Evolutionary conservation across 2,797 vertebrate genomes (phyloP).

Genomic region (Sebastes kiyomatsui): DNA sequence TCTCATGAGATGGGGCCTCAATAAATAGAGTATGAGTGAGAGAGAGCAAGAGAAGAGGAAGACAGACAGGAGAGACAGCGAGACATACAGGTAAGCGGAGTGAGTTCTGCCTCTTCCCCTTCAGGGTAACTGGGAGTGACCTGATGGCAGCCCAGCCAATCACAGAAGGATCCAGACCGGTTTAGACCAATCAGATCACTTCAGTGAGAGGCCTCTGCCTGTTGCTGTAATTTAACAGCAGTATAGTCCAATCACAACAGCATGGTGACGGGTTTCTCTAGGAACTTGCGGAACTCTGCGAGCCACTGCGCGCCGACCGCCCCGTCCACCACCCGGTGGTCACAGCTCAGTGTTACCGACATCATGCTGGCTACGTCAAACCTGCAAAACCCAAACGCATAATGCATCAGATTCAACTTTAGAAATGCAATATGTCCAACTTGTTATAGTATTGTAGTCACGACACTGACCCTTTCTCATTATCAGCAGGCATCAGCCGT

Average conservation of each 20-base stretch:
- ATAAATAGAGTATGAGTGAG: conserved; percentile 69
- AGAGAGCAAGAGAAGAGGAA: not conserved
- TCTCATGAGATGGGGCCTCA: conserved; percentile 63
- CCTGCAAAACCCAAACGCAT: conserved; percentile 68
- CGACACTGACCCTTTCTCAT: conserved; percentile 90
- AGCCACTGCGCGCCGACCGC: conserved; percentile 98
- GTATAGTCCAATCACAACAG: conserved; percentile 86
- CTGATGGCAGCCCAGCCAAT: conserved; percentile 57
- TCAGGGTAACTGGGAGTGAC: conserved; percentile 70
- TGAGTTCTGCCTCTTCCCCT: conserved; percentile 61
- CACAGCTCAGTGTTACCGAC: conserved; percentile 97
- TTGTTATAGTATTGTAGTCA: not conserved
- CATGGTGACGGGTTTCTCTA: conserved; percentile 96
- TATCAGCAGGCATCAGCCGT: conserved; percentile 92
- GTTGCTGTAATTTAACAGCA: conserved; percentile 32
- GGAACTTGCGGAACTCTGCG: conserved; percentile 94
- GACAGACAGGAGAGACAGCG: conserved; percentile 8
- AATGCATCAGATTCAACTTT: not conserved
- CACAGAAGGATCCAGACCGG: conserved; percentile 34
- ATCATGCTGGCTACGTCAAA: conserved; percentile 94
- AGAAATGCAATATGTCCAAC: not conserved
- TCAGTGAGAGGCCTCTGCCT: conserved; percentile 47
- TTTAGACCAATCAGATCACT: conserved; percentile 57
- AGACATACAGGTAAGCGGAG: conserved; percentile 53
- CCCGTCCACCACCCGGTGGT: conserved; percentile 96